These are phyloP conservation scores for Craniophora ligustri DNA, from an alignment of 2,888 invertebrate genomes.

Conservation along the genomic window DNA sequence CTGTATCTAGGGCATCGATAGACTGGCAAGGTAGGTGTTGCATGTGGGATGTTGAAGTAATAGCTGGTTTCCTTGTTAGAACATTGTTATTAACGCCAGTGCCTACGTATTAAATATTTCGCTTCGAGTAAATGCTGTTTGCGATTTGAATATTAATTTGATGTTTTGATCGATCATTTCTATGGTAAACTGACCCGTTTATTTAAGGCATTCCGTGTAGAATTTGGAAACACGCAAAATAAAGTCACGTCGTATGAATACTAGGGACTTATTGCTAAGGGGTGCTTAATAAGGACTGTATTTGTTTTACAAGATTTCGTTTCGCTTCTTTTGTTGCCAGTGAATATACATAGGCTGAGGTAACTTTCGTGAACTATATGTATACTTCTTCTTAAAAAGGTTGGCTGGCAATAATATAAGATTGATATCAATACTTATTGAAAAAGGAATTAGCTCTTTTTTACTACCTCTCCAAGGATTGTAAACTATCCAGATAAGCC, in stretches of 20 bases:
- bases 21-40: conserved; percentile 63
- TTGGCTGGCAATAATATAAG: no score
- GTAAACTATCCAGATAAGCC: no score
- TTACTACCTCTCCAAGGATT: no score
- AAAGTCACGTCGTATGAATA: background rate
- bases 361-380: no score
- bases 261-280: no score
- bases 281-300: no score
- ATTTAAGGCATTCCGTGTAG: background rate
- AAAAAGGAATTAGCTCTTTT: no score
- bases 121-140: conserved; percentile 3
- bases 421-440: no score
- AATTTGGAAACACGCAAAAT: background rate
- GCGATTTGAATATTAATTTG: conserved; percentile 30
- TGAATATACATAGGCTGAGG: no score
- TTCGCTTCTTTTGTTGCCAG: no score
- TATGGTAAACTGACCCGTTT: conserved; percentile 15
- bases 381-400: no score
- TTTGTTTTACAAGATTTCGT: no score
- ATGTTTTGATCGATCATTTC: conserved; percentile 10
- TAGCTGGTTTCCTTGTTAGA: conserved; percentile 61
- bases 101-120: background rate
- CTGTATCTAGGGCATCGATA: conserved; percentile 71
- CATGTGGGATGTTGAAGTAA: conserved; percentile 63
- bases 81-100: conserved; percentile 11